Base-by-base conservation (phyloP, 2,113 vertebrate genomes). In the Eclectus roratus region DNA sequence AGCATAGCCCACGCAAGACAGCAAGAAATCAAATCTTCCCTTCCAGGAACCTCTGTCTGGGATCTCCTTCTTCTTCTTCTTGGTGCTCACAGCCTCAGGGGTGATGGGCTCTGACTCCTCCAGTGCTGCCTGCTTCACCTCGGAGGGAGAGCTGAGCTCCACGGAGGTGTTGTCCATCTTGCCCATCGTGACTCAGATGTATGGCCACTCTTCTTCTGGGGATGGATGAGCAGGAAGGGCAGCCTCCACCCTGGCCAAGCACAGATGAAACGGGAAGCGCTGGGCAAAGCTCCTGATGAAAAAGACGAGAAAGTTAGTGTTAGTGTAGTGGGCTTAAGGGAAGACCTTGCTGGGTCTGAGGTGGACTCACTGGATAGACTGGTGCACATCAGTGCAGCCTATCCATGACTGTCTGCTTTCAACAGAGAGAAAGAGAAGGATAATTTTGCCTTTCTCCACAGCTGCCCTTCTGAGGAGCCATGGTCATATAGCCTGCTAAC, bases 1-100 rank as follows among this genome's bases (percentile, higher is more conserved):
- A 70, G 99, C 99, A 5, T 99, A 99, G 60, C 99, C 99, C 53
- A 99, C 98, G 7, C 99, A 99, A 17, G 99, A 99, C 78, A 99
- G 97, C 86, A 99, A 91, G 95, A 99, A 99, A 90, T 99, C 99
- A 93, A 99, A 99, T 91, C 97, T 99, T 33, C 99, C 99, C 91
- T 99, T 99, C 99, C 99, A 99, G 89, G 98, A 97, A 10, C 99
- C 99, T 89, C 99, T 97, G 17, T 99, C 98, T 6, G 97, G 97
- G n/a, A 97, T 80, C 52, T 98, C 97, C 55, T 98, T 95, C 73
- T 86, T 88, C 44, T 78, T 88, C 44, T 79, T 95, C 43, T 98
- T 97, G 29, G 93, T 70, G 14, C 91, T 94, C 60, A 47, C 41
- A 1, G 17, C 74, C 27, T 88, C 91, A 0, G 91, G 70, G 21